These are phyloP conservation scores for Stenoptilia bipunctidactyla DNA, from an alignment of 2,888 invertebrate genomes.

Conservation along the genomic window DNA sequence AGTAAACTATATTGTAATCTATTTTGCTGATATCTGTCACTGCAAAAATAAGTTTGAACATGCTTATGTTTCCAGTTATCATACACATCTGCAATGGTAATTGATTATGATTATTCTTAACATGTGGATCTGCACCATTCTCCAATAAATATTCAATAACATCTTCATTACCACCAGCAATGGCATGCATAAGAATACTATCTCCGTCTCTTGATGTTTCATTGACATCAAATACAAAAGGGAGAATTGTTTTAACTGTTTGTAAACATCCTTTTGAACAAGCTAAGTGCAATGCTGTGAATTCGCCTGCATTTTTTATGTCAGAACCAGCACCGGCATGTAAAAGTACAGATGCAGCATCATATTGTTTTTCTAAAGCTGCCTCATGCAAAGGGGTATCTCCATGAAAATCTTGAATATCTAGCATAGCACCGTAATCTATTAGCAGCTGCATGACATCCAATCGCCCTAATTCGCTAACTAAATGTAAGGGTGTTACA, in stretches of 20 bases:
- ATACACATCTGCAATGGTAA: constrained; percentile 47
- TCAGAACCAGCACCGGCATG: constrained; percentile 54
- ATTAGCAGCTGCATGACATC: constrained; percentile 46
- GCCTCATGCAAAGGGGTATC: constrained; percentile 63
- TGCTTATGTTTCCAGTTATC: constrained; percentile 29
- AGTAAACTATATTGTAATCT: constrained; percentile 37
- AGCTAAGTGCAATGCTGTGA: constrained; percentile 56
- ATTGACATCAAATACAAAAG: constrained; percentile 48
- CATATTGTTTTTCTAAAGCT: constrained; percentile 31
- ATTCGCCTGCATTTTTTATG: constrained; percentile 41
- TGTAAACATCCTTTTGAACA: constrained; percentile 44
- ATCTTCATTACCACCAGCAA: constrained; percentile 34
- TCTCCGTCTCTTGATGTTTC: constrained; percentile 37
- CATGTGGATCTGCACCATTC: constrained; percentile 46
- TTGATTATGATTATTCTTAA: constrained; percentile 36
- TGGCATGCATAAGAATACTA: constrained; percentile 44
- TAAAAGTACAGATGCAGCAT: constrained; percentile 37
- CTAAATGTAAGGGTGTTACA: constrained; percentile 57
- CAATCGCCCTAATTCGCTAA: constrained; percentile 42
- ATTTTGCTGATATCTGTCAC: constrained; percentile 35
- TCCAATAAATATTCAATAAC: constrained; percentile 43
- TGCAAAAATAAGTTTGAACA: constrained; percentile 38
- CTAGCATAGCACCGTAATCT: constrained; percentile 45
- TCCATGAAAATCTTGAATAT: constrained; percentile 61
- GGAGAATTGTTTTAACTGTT: constrained; percentile 34